These are phyloP conservation scores for Mamestra configurata DNA, from an alignment of 1,140 invertebrate genomes.

Conservation along the genomic window DNA sequence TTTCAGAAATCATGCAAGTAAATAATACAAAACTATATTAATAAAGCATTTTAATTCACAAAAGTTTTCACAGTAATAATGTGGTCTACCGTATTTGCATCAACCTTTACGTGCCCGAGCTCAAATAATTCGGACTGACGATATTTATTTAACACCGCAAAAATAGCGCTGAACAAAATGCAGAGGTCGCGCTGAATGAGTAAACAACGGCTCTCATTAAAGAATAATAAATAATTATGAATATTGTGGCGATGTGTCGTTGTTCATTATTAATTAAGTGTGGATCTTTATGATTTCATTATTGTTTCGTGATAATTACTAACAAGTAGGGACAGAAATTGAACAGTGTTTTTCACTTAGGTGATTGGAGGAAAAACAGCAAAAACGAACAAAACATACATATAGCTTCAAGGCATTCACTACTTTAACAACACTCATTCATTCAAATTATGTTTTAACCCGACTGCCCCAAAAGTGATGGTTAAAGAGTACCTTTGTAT, in stretches of 20 bases:
- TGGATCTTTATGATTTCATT: background rate
- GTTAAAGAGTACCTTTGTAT: no score
- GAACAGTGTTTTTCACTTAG: no score
- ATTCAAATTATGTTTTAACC: no score
- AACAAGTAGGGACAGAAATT: no score
- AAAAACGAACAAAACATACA: no score
- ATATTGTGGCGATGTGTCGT: background rate
- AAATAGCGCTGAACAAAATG: background rate
- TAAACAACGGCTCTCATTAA: background rate
- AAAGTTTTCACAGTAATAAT: background rate
- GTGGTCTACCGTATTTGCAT: background rate
- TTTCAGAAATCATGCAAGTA: no score
- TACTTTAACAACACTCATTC: no score
- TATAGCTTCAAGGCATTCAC: no score
- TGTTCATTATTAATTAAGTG: background rate
- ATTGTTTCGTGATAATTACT: background rate
- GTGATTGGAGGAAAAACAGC: no score
- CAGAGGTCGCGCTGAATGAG: background rate
- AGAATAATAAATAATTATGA: conserved; percentile 2
- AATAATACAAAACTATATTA: no score
- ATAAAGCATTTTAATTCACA: background rate
- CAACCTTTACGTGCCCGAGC: background rate
- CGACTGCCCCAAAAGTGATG: no score
- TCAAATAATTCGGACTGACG: background rate
- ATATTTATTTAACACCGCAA: background rate